phyloP scores from a whole-genome alignment of 2,888 invertebrate genomes.

The Meghimatium bilineatum region DNA sequence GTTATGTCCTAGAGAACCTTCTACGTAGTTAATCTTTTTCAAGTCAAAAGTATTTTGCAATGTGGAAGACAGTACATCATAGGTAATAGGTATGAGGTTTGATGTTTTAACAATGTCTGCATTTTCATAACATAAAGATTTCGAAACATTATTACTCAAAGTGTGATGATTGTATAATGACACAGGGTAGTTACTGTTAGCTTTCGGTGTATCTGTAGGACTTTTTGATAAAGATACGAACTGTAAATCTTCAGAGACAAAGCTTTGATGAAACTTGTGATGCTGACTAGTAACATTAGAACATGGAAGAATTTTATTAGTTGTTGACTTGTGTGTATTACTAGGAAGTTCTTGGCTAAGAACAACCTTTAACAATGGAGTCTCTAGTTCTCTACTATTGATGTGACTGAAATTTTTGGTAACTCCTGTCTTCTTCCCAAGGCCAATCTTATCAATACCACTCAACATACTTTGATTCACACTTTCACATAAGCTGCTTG shows the following conservation, averaged over 20 bases:
- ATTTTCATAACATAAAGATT: not conserved
- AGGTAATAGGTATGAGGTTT: not conserved
- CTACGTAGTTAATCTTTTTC: conserved; percentile 16
- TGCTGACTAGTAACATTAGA: not conserved
- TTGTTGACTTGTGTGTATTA: conserved; percentile 11
- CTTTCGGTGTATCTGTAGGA: not conserved
- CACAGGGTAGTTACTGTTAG: not conserved
- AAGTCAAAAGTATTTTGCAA: conserved; percentile 18
- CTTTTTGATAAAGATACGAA: not conserved
- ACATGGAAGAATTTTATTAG: conserved; percentile 2
- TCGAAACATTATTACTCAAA: not conserved
- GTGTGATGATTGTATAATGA: not conserved
- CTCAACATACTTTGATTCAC: conserved; percentile 37
- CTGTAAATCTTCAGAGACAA: not conserved
- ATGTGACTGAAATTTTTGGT: not conserved
- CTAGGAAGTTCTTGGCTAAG: conserved; percentile 9
- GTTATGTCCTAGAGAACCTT: not conserved
- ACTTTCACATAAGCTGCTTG: conserved; percentile 29
- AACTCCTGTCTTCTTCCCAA: not conserved
- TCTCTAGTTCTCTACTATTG: conserved; percentile 5
- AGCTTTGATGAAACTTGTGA: not conserved
- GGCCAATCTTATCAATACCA: conserved; percentile 32
- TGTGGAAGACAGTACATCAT: not conserved
- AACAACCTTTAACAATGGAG: conserved; percentile 18
- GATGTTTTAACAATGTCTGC: not conserved